phyloP scores from a whole-genome alignment of 2,888 invertebrate species.

The Zeuzera pyrina region DNA sequence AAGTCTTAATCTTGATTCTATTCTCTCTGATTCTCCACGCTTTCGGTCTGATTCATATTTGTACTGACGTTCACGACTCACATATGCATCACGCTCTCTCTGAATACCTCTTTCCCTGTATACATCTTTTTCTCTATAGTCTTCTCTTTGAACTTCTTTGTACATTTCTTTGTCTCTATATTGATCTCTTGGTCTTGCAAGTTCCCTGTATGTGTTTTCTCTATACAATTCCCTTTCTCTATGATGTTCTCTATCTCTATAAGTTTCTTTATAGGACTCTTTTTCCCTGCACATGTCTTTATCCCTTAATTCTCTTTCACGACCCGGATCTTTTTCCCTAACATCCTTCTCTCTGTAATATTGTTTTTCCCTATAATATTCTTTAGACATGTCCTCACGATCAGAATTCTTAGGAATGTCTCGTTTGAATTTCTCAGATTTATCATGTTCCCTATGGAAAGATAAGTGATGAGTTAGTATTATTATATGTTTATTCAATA shows the following conservation, averaged over 20 bases:
- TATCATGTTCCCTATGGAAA: conserved; percentile 61
- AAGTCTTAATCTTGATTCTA: conserved; percentile 51
- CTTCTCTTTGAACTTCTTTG: conserved; percentile 20
- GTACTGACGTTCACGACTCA: conserved; percentile 47
- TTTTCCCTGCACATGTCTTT: conserved; percentile 29
- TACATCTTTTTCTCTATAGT: conserved; percentile 26
- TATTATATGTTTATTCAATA: too few relatives aligned
- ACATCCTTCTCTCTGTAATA: conserved; percentile 53
- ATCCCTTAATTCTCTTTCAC: conserved; percentile 38
- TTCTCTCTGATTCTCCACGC: conserved; percentile 46
- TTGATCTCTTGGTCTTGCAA: conserved; percentile 44
- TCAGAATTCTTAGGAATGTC: conserved; percentile 49
- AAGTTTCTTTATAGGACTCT: conserved; percentile 24
- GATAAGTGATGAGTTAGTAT: too few relatives aligned
- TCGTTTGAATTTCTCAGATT: conserved; percentile 55
- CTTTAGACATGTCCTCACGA: conserved; percentile 59
- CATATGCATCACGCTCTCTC: conserved; percentile 41
- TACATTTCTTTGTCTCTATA: conserved; percentile 33
- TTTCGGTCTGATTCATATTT: conserved; percentile 55
- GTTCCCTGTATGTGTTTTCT: conserved; percentile 48
- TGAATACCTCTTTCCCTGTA: conserved; percentile 46
- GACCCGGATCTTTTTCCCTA: conserved; percentile 36
- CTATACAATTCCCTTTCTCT: conserved; percentile 58
- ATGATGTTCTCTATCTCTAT: conserved; percentile 49
- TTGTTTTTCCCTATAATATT: conserved; percentile 62